Base-by-base conservation (phyloP, 2,113 vertebrate genomes). In the Rhagologus leucostigma region DNA sequence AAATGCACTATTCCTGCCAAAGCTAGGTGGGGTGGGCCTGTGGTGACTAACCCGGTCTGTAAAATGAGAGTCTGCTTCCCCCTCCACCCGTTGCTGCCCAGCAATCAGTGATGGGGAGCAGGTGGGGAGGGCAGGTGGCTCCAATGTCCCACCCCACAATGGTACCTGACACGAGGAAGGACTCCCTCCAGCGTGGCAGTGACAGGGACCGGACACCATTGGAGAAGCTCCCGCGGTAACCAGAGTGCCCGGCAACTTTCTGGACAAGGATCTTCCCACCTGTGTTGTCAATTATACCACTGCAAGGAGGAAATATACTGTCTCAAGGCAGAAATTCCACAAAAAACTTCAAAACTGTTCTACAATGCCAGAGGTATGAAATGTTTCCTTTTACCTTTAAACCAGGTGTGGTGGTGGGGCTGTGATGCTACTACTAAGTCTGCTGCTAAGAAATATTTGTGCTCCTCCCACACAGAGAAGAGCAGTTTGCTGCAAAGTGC, bases 241-340 rank as follows among this genome's bases (percentile, higher is more conserved):
- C 82, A 1, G 98, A 98, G 81, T 99, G 99, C 42, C 99, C 99
- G 0, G 99, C 98, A 33, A 99, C 98, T 97, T 99, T 99, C 96
- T 95, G 99, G 82, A 99, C 99, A 1, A 99, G 99, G 78, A 99
- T 98, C 96, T 98, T 99, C 32, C 99, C 99, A 35, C 99, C 99
- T 16, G 98, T 33, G 79, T 99, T 99, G 89, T 98, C 98, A 49
- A 99, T 98, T 95, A 99, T 46, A 12, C 99, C 99, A 29, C 99
- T 99, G 97, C 30, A 92, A 93, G 84, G 74, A 96, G 47, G 87
- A 86, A 95, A 74, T 33, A 83, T 1, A 33, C 42, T 50, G 53
- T 73, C 32, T 59, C 41, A 81, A 77, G 22, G 47, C 1, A 9
- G 76, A 57, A 90, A 70, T 39, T 16, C 21, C 41, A 18, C 8